Conservation (phyloP, 2,113 vertebrate genomes). For the Anguilla rostrata region DNA sequence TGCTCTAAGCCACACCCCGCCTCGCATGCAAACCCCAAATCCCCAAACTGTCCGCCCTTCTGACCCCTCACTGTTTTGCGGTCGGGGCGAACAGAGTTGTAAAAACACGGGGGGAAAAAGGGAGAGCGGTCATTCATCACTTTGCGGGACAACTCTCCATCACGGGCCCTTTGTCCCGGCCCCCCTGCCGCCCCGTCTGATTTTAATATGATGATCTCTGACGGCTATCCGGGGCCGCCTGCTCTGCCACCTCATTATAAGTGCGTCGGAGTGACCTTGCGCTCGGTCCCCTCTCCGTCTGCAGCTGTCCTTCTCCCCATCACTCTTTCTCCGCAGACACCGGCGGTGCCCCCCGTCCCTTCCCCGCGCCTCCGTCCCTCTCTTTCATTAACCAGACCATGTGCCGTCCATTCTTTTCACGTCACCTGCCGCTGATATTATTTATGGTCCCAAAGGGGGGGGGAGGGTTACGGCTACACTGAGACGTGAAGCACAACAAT, state of each 20-base stretch:
- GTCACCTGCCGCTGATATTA: neutral
- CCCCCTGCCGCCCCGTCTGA: constrained; percentile 22
- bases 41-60: neutral
- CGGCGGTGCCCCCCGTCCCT: constrained; percentile 37
- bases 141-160: neutral
- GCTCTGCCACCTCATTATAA: constrained; percentile 64
- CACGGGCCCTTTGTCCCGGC: neutral
- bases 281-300: constrained; percentile 35
- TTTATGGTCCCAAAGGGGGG: neutral
- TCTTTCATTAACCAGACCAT: constrained; percentile 61
- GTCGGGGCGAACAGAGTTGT: neutral
- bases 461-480: neutral
- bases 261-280: constrained; percentile 61
- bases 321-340: constrained; percentile 40
- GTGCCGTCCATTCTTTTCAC: constrained; percentile 40
- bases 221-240: constrained; percentile 41
- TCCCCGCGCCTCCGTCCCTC: constrained; percentile 45
- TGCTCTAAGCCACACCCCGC: neutral
- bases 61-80: neutral
- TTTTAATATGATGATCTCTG: constrained; percentile 45
- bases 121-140: constrained; percentile 17
- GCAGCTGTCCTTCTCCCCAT: constrained; percentile 37
- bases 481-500: neutral
- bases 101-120: neutral
- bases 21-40: neutral